Conservation (phyloP, 1,140 invertebrate species). For the Medauroidea extradentata region DNA sequence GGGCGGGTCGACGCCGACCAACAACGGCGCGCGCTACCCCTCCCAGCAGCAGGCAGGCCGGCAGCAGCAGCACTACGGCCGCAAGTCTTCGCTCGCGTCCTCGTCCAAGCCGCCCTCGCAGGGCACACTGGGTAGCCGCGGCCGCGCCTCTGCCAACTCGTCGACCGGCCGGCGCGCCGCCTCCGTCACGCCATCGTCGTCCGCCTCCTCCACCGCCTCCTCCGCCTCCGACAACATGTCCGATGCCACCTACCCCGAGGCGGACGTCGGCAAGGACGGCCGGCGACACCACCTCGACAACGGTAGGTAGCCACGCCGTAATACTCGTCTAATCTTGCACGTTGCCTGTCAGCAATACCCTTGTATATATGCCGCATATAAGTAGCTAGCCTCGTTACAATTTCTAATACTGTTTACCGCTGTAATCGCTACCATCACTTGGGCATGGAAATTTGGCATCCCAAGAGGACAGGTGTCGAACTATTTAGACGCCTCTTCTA, state of each 20-base stretch:
- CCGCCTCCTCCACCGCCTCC: background rate
- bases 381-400: no score
- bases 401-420: no score
- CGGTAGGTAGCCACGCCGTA: slow-evolving; percentile 3
- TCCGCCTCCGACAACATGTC: slow-evolving; percentile 2
- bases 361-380: no score
- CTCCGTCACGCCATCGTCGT: slow-evolving; percentile 4
- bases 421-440: no score
- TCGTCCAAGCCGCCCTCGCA: background rate
- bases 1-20: slow-evolving; percentile 4
- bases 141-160: background rate
- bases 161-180: background rate
- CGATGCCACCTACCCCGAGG: slow-evolving; percentile 8
- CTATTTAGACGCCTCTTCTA: no score
- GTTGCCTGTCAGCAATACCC: no score
- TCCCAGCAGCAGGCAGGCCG: background rate
- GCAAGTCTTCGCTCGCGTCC: background rate
- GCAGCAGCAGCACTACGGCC: background rate
- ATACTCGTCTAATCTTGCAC: no score
- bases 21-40: background rate
- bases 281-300: slow-evolving; percentile 3
- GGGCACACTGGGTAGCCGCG: slow-evolving; percentile 2
- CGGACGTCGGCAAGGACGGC: background rate
- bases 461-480: no score
- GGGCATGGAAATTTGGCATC: no score